These are phyloP conservation scores for Zaprionus kolodkinae DNA, from an alignment of 1,140 invertebrate species.

Conservation along the genomic window DNA sequence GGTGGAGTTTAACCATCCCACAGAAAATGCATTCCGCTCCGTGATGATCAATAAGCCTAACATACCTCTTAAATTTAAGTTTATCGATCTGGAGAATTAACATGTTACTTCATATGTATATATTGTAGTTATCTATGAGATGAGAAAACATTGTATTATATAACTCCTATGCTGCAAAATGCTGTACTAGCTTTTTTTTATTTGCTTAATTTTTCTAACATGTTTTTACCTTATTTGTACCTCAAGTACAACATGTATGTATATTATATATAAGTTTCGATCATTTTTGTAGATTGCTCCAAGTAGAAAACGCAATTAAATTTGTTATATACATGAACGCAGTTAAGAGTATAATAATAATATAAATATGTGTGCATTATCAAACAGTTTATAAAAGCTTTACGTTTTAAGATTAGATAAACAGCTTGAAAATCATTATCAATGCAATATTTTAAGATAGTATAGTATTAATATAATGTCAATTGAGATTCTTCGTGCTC, in stretches of 20 bases:
- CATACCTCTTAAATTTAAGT: slow-evolving; percentile 77
- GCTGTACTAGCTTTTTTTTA: too few species aligned
- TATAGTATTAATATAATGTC: background rate
- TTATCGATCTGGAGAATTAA: slow-evolving; percentile 63
- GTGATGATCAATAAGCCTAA: slow-evolving; percentile 63
- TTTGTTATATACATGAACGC: slow-evolving; percentile 32
- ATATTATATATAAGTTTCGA: too few species aligned
- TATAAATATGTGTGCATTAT: slow-evolving; percentile 43
- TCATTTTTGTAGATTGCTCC: too few species aligned
- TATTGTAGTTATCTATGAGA: background rate
- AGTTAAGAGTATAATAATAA: background rate
- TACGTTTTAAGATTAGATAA: slow-evolving; percentile 35
- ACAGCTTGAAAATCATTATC: slow-evolving; percentile 40
- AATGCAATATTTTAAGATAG: background rate
- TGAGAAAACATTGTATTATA: background rate
- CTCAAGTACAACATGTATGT: too few species aligned
- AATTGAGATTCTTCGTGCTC: background rate
- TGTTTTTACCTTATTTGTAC: too few species aligned
- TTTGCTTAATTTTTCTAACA: too few species aligned
- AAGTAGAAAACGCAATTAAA: slow-evolving; percentile 13
- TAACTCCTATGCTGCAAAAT: background rate
- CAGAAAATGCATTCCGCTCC: slow-evolving; percentile 63
- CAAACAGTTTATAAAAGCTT: slow-evolving; percentile 72
- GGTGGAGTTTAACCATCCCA: slow-evolving; percentile 85
- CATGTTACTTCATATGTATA: too few species aligned